Conservation (phyloP, 2,113 vertebrate genomes). For the Phoenicopterus ruber region DNA sequence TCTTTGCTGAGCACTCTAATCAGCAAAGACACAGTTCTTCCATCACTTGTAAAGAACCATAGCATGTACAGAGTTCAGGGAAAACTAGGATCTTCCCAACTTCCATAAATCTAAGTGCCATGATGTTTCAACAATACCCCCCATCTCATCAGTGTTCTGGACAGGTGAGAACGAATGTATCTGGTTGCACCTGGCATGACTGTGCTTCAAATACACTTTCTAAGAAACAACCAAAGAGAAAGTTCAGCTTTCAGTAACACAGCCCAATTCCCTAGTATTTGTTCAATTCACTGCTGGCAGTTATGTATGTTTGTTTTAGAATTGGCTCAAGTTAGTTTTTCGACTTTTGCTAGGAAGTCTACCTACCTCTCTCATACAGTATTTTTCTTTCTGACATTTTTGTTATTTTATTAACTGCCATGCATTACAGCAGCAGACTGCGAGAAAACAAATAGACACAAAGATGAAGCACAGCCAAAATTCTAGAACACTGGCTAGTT, state of each 20-base stretch:
- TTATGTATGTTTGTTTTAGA: background rate
- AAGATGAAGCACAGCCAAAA: background rate
- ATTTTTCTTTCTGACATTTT: constrained; percentile 13
- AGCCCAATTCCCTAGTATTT: background rate
- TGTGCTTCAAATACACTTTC: background rate
- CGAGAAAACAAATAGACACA: constrained; percentile 5
- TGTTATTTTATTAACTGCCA: constrained; percentile 29
- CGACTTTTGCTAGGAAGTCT: background rate
- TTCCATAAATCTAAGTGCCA: background rate
- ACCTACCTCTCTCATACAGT: background rate
- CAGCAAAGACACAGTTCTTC: background rate
- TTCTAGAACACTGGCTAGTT: background rate
- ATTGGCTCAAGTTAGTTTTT: background rate
- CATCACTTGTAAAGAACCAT: background rate
- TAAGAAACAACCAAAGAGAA: background rate
- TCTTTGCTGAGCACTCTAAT: background rate
- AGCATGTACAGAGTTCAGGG: background rate
- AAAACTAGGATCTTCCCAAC: background rate
- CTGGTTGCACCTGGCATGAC: background rate
- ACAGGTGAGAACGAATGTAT: background rate
- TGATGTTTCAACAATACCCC: background rate
- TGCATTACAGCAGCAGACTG: background rate
- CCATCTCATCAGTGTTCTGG: background rate
- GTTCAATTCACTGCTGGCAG: background rate
- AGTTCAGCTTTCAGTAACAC: background rate